Evolutionary conservation across 2,113 vertebrate species (phyloP), one percentile per base, ranked within the genome.

Genomic region (Cinclus mexicanus): DNA sequence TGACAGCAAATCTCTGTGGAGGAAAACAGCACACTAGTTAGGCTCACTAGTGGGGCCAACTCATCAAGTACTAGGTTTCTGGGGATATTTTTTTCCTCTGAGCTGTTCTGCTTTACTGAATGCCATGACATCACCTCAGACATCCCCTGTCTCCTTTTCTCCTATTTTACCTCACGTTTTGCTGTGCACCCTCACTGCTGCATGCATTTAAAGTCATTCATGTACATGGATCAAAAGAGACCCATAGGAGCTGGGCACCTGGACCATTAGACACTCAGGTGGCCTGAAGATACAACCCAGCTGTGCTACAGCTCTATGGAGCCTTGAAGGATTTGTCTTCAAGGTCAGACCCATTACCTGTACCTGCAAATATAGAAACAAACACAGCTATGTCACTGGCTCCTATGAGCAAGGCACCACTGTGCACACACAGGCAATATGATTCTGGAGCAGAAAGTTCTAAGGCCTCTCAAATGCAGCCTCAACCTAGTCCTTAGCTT

Each of bases 171-270:
- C n/a, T 86, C 28, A 33, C 31, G 74, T 65, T 31, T 76, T 80
- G 18, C 35, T 77, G 33, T 39, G 55, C 21, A 16, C 50, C 37
- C 39, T 89, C 16, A 2, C 49, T 61, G 14, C 46, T 67, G 25
- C 21, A 15, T 5, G 3, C 35, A 46, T 80, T 85, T 57, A 33
- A 65, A 82, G 31, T 41, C 70, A 23, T 64, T 46, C 50, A 11
- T 2, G 11, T 33, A 8, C 46, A 15, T 42, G 28, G 17, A 67
- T 83, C 37, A 61, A 37, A 59, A 21, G n/a, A 77, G 25, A 74
- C 57, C 31, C 14, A 0, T 1, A 60, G 35, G 29, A 83, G 44
- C 9, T 52, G 64, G 0, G 1, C 22, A 60, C 9, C 19, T 0
- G 1, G 41, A 25, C 75, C 26, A 4, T 39, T 7, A 46, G 28